Base-by-base conservation (phyloP, 2,888 invertebrate species). In the Macrosiphum euphorbiae region DNA sequence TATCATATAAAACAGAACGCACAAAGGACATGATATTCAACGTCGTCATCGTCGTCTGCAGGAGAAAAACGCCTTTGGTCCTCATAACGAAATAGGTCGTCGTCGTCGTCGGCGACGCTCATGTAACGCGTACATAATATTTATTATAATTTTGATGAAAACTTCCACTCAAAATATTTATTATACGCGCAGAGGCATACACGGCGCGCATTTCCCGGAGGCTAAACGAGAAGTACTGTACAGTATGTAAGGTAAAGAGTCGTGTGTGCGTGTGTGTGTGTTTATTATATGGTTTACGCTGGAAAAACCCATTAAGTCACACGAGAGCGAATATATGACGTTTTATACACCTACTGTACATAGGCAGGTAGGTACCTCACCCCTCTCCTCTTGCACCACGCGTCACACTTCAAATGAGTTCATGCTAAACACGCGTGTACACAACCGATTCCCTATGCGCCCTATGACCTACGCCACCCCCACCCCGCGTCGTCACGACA, bases 101-200 rank as follows among this genome's bases (percentile, higher is more conserved):
- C 61, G n/a, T 10, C 35, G 67, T 78, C 35, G 24, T 20, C 44
- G 90, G 16, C 61, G n/a, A 52, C 24, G 61, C 61, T 44, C 89
- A n/a, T 44, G 35, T 78, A 78, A 41, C 58, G 61, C 50, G 47
- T 78, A 78, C 87, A 28, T 88, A 88, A 78, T 78, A 78, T 78
- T 88, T 67, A 90, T 90, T 67, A 90, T 67, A 67, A 90, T 78
- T 47, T 52, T 84, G 90, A 90, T 90, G 90, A 52, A 90, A 84
- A 84, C 50, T 78, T 78, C 50, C 50, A 78, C 90, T 78, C 50
- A 41, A 41, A 84, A 78, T 78, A 28, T 84, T 90, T 84, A 52
- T 90, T 52, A n/a, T 41, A 41, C 16, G 52, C 78, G 16, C 28
- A 41, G 28, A 44, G 28, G 28, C 11, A 28, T n/a, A 55, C 16